These are phyloP conservation scores for Malaclemys terrapin DNA, from an alignment of 2,113 vertebrate genomes.

Conservation along the genomic window DNA sequence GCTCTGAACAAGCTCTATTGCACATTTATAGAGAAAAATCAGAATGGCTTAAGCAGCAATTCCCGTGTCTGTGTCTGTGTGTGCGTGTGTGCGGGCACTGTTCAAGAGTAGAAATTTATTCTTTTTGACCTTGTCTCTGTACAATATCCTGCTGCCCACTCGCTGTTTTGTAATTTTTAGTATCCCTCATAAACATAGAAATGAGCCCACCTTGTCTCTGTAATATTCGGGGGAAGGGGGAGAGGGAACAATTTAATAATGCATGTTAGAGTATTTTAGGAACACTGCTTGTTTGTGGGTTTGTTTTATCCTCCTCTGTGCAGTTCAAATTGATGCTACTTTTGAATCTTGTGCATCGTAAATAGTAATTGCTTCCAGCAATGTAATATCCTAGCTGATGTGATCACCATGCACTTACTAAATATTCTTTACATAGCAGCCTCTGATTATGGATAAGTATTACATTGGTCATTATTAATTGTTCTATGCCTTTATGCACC, in stretches of 20 bases:
- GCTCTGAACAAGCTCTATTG: neutral
- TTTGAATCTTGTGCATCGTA: slow-evolving; percentile 35
- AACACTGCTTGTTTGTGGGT: neutral
- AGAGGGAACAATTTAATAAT: neutral
- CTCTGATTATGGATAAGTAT: slow-evolving; percentile 38
- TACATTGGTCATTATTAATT: slow-evolving; percentile 23
- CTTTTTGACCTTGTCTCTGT: neutral
- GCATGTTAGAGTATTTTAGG: slow-evolving; percentile 22
- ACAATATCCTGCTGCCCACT: neutral
- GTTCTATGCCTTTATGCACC: slow-evolving; percentile 18
- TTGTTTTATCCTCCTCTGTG: slow-evolving; percentile 25
- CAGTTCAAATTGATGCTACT: slow-evolving; percentile 32
- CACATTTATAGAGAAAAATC: neutral
- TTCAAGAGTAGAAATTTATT: neutral
- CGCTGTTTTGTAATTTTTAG: slow-evolving; percentile 14
- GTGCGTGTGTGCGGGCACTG: neutral
- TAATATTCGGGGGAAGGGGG: neutral
- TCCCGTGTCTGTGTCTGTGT: neutral
- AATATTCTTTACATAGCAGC: slow-evolving; percentile 65
- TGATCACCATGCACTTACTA: slow-evolving; percentile 57
- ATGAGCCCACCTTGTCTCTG: neutral
- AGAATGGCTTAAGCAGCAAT: neutral
- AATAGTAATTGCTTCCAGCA: slow-evolving; percentile 62
- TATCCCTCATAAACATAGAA: neutral
- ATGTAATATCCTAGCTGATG: slow-evolving; percentile 41